phyloP scores from a whole-genome alignment of 2,888 invertebrate species.

The Halictus quadricinctus region DNA sequence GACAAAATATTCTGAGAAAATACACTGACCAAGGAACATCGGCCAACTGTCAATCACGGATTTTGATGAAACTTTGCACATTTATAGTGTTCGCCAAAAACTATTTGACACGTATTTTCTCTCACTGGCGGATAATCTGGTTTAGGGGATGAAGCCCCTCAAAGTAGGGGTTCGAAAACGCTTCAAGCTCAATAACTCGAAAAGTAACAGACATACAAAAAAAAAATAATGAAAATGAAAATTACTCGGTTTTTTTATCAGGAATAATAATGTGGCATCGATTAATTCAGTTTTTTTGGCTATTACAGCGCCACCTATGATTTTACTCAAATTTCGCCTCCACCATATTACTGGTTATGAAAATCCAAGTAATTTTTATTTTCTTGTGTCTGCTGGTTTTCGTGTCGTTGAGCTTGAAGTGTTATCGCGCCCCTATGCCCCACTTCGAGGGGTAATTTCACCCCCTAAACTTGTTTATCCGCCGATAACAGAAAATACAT shows the following conservation, averaged over 20 bases:
- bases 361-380: background rate
- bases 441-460: background rate
- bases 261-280: background rate
- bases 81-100: background rate
- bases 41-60: background rate
- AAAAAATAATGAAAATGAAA: background rate
- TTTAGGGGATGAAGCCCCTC: no score
- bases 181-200: background rate
- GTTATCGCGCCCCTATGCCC: background rate
- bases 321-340: background rate
- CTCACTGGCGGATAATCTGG: no score
- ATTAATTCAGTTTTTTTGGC: background rate
- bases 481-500: background rate
- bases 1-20: background rate
- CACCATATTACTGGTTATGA: background rate
- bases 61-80: background rate
- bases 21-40: background rate
- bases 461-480: background rate
- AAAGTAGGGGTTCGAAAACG: background rate
- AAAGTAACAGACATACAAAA: background rate
- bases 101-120: no score
- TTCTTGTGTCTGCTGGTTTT: background rate
- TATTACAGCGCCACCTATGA: background rate
- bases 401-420: background rate
- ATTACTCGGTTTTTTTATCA: background rate